Base-by-base conservation (phyloP, 2,797 vertebrate species). In the Sebastes miniatus region DNA sequence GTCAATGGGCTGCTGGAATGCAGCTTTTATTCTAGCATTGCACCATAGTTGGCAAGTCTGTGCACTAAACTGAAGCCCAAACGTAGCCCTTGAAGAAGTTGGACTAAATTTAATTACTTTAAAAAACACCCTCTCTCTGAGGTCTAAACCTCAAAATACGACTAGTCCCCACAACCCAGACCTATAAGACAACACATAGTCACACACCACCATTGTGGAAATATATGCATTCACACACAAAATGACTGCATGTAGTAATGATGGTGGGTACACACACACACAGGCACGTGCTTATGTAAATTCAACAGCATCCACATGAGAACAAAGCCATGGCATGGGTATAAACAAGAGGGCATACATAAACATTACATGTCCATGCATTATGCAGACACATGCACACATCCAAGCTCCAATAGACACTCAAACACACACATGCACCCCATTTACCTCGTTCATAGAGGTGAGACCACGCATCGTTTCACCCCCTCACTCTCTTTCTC, bases 401-500 rank as follows among this genome's bases (percentile, higher is more conserved):
- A 85, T 74, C 71, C 34, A 4, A 81, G 83, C 89, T 79, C 82
- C 16, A 6, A 83, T 66, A 87, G 36, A 88, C 87, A 79, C 87
- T 64, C 81, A 71, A 73, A 83, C 87, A 88, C 81, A 88, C 78
- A 90, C 86, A 83, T 20, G 69, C 85, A 85, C 82, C 75, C 75
- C 79, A 76, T 83, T 89, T 89, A 88, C 87, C 88, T 89, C 84
- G 74, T 84, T 88, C 85, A 88, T 52, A 81, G 83, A 89, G 86
- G 90, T 91, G 88, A 87, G 84, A 90, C 78, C 85, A 90, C 77
- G 87, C 89, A 90, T 90, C 86, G 95, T 92, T 95, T 95, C 91
- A 84, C 89, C 90, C 80, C 78, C 79, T 80, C 81, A 12, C 80
- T 81, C 82, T 64, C 79, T 95, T 59, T 85, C 77, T 81, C 78